phyloP scores from a whole-genome alignment of 2,797 vertebrate genomes.

The Discoglossus pictus region DNA sequence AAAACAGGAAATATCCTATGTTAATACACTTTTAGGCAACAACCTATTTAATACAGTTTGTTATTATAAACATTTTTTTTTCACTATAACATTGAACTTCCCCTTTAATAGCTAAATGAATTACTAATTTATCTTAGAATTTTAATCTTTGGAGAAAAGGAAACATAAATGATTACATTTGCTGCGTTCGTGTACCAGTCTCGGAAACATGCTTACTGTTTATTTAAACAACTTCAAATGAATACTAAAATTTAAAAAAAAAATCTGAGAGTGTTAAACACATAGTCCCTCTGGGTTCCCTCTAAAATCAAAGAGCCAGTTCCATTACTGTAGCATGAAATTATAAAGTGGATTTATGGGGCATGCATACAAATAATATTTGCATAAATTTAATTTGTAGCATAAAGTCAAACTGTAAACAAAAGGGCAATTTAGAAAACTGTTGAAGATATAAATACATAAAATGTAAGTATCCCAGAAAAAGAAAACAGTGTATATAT shows the following conservation, averaged over 20 bases:
- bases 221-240: slow-evolving; percentile 36
- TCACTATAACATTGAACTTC: no score
- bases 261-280: slow-evolving; percentile 40
- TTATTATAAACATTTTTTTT: no score
- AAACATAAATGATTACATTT: slow-evolving; percentile 36
- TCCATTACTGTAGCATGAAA: slow-evolving; percentile 43
- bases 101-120: slow-evolving; percentile 54
- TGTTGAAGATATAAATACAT: slow-evolving; percentile 24
- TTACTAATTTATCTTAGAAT: slow-evolving; percentile 56
- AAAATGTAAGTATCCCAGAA: slow-evolving; percentile 6
- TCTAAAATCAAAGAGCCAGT: slow-evolving; percentile 45
- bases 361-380: slow-evolving; percentile 46
- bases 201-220: slow-evolving; percentile 36
- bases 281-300: slow-evolving; percentile 39
- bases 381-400: slow-evolving; percentile 46
- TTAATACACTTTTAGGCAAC: no score
- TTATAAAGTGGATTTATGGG: slow-evolving; percentile 49
- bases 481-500: not conserved
- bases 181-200: slow-evolving; percentile 30
- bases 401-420: slow-evolving; percentile 43
- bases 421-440: slow-evolving; percentile 44
- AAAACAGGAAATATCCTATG: no score
- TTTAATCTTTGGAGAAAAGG: slow-evolving; percentile 18
- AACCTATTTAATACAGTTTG: no score
- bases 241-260: slow-evolving; percentile 35